These are phyloP conservation scores for Neuroterus valhalla DNA, from an alignment of 1,140 invertebrate genomes.

Conservation along the genomic window DNA sequence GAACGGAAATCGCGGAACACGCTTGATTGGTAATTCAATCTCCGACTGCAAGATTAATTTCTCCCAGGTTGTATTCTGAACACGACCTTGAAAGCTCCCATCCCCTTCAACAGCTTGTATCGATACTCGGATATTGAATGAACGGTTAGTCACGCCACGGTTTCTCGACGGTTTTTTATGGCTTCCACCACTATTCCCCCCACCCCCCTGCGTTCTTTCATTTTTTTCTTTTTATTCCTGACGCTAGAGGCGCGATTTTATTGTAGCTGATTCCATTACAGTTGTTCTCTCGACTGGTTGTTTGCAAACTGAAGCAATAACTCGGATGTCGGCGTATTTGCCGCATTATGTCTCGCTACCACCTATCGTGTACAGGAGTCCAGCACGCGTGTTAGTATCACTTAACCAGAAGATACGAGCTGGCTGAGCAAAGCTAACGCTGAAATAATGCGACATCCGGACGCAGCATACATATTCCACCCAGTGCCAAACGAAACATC, in stretches of 20 bases:
- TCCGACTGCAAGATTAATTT: constrained; percentile 13
- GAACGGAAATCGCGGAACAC: not conserved
- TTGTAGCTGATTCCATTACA: constrained; percentile 49
- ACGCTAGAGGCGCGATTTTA: constrained; percentile 45
- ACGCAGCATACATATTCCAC: not conserved
- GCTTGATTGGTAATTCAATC: constrained; percentile 27
- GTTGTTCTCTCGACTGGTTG: constrained; percentile 45
- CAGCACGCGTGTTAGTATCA: constrained; percentile 49
- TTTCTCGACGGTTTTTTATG: constrained; percentile 15
- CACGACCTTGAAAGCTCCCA: constrained; percentile 14
- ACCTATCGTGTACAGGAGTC: too few relatives aligned
- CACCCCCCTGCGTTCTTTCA: not conserved
- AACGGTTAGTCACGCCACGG: constrained; percentile 30
- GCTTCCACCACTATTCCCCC: constrained; percentile 4
- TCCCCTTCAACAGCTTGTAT: constrained; percentile 30
- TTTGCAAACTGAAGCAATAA: constrained; percentile 60
- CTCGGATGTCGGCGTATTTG: constrained; percentile 45
- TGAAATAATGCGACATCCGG: constrained; percentile 57
- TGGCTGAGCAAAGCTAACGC: constrained; percentile 50
- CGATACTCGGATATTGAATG: constrained; percentile 36
- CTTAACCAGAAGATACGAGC: constrained; percentile 51
- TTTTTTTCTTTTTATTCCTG: constrained; percentile 5
- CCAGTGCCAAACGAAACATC: too few relatives aligned
- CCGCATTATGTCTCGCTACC: constrained; percentile 30
- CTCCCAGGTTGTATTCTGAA: constrained; percentile 21